Conservation (phyloP, 2,113 vertebrate species). For the Antechinus flavipes region DNA sequence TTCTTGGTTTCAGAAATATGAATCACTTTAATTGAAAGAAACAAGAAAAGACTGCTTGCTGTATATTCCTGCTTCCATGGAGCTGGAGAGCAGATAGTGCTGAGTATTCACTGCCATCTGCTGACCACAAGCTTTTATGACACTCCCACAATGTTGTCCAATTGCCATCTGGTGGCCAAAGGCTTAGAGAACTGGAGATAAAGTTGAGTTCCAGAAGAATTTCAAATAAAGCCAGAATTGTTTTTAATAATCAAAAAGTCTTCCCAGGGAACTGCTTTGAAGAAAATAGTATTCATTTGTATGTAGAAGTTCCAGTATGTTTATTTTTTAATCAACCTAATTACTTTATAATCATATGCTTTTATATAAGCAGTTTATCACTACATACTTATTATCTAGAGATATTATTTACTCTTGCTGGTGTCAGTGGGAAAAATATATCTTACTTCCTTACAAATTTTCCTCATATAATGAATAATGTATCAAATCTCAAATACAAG, state of each 20-base stretch:
- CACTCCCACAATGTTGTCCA: conserved; percentile 40
- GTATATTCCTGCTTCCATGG: not conserved
- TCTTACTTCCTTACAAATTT: not conserved
- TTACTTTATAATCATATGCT: not conserved
- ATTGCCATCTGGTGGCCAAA: conserved; percentile 77
- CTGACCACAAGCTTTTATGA: not conserved
- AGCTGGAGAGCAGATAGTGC: not conserved
- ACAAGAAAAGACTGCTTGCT: not conserved
- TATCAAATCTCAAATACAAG: not conserved
- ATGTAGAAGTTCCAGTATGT: not conserved
- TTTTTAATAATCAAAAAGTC: not conserved
- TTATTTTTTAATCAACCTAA: not conserved
- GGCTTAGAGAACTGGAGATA: conserved; percentile 31
- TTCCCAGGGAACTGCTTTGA: not conserved
- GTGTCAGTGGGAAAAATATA: not conserved
- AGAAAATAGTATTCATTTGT: not conserved
- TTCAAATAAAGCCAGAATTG: not conserved
- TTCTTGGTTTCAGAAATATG: not conserved
- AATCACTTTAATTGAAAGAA: not conserved
- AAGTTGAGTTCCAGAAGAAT: not conserved
- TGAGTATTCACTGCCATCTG: too few relatives aligned
- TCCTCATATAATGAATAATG: not conserved
- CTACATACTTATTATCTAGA: not conserved
- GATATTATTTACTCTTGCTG: not conserved
- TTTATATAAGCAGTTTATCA: not conserved